Base-by-base conservation (phyloP, 2,113 vertebrate genomes). In the Tympanuchus pallidicinctus region DNA sequence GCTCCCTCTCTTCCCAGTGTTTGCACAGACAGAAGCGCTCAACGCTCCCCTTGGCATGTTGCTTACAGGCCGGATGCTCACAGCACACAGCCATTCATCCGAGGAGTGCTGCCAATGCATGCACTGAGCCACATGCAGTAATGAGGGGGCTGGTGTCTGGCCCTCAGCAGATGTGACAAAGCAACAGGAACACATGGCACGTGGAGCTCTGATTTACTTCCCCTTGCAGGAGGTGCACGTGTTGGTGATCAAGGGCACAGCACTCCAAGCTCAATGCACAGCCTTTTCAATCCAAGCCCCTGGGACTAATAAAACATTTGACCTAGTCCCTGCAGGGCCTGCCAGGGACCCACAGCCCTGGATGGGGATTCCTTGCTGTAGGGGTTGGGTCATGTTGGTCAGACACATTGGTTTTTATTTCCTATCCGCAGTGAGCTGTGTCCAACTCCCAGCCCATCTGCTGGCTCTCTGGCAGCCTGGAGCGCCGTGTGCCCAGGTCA, bases 1-100 rank as follows among this genome's bases (percentile, higher is more conserved):
- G 80, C 86, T 94, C 85, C 92, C 88, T 92, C 82, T 81, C n/a
- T 88, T 95, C 60, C 65, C 65, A 14, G 45, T 38, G 59, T 80
- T 85, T 85, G 81, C 60, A 50, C n/a, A 86, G 66, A 45, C 66
- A 75, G 48, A 67, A 89, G 40, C 11, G 1, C 36, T 72, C 52
- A 84, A 52, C 36, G 2, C 28, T 52, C 52, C n/a, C 34, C 0
- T 0, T n/a, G 42, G 71, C 4, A 2, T 60, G 34, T 77, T 89
- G 84, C 81, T 27, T 66, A 54, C 92, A 43, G 61, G 61, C 20
- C 83, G 92, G 73, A 65, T 93, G 74, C 74, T 76, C 32, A 20
- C 30, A 87, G 75, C 50, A 69, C 85, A 76, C 64, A 82, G 28
- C 54, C 64, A 52, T 3, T 2, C 72, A 80, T n/a, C 24, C 70